Evolutionary conservation across 92 coral and sea anemone species (phyloP).

Genomic region (Anthopleura xanthogrammica): DNA sequence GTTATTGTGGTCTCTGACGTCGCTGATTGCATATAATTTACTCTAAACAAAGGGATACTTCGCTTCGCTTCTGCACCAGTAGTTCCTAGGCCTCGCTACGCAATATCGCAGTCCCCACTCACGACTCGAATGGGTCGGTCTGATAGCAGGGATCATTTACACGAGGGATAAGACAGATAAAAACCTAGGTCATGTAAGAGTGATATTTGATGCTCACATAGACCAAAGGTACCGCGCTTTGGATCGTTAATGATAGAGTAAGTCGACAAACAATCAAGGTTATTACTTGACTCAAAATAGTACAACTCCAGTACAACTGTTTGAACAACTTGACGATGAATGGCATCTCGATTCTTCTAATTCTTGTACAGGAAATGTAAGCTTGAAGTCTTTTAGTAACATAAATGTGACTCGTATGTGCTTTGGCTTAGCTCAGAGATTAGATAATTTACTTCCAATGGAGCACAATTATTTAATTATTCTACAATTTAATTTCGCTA

Average conservation of each 20-base stretch:
- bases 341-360: conserved; percentile 15
- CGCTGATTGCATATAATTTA: not conserved
- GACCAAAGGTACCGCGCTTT: not conserved
- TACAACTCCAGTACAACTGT: not conserved
- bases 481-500: not conserved
- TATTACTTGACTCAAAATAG: not conserved
- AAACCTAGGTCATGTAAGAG: not conserved
- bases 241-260: not conserved
- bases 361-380: conserved; percentile 19
- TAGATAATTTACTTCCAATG: not conserved
- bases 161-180: not conserved
- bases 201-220: not conserved
- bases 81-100: not conserved
- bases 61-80: not conserved
- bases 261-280: not conserved
- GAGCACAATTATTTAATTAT: not conserved
- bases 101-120: not conserved
- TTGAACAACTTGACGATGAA: conserved; percentile 11
- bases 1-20: not conserved
- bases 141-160: not conserved
- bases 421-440: not conserved
- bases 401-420: not conserved
- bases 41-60: not conserved
- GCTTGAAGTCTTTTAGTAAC: not conserved
- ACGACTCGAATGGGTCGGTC: not conserved